Evolutionary conservation across 2,888 invertebrate species (phyloP).

Genomic region (Cordilura impudica): DNA sequence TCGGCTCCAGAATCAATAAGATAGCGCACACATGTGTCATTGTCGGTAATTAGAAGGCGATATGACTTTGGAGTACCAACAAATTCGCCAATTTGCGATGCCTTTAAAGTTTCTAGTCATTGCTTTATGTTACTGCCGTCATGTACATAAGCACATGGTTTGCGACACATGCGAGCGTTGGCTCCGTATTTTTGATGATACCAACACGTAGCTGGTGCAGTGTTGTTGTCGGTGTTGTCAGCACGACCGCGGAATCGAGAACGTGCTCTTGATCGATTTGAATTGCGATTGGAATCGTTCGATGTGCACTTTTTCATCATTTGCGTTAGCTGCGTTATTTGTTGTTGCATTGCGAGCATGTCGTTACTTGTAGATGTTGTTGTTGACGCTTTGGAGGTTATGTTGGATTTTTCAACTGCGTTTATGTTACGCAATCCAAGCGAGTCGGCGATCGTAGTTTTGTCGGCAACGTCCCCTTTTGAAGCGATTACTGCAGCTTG

Average conservation of each 20-base stretch:
- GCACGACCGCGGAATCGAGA: not conserved
- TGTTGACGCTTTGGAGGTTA: slow-evolving; percentile 7
- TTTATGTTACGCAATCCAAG: slow-evolving; percentile 15
- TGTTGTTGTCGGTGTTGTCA: not conserved
- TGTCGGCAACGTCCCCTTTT: slow-evolving; percentile 23
- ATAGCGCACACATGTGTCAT: not conserved
- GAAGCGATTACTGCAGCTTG: slow-evolving; percentile 45
- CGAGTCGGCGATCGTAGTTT: slow-evolving; percentile 28
- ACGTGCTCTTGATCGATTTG: not conserved
- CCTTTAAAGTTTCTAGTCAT: not conserved
- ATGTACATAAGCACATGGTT: not conserved
- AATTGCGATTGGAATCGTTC: not conserved
- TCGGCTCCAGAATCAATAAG: not conserved
- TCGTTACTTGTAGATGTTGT: not conserved
- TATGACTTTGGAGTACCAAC: slow-evolving; percentile 6
- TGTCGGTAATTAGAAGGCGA: not conserved
- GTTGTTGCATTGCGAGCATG: not conserved
- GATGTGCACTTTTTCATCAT: not conserved
- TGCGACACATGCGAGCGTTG: not conserved
- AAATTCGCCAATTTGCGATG: not conserved
- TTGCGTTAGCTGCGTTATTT: not conserved
- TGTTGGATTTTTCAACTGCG: not conserved
- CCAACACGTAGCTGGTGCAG: slow-evolving; percentile 10
- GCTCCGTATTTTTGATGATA: slow-evolving; percentile 5
- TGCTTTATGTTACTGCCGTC: not conserved